Evolutionary conservation across 2,113 vertebrate genomes (phyloP).

Genomic region (Paratilapia polleni): DNA sequence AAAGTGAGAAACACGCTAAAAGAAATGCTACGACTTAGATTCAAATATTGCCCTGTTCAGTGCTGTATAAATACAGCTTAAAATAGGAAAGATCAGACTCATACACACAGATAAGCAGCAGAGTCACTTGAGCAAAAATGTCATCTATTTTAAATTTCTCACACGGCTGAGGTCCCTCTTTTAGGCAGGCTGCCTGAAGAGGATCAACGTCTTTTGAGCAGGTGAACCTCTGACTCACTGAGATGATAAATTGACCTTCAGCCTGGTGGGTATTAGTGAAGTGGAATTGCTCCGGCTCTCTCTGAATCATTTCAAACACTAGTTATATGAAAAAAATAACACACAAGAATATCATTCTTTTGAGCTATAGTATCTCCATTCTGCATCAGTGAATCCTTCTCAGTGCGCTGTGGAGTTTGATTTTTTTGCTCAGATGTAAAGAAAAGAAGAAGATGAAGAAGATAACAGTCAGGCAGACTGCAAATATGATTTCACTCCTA

Average conservation of each 20-base stretch:
- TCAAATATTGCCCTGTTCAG: background rate
- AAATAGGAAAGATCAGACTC: slow-evolving; percentile 23
- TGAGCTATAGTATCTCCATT: background rate
- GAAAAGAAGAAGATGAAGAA: background rate
- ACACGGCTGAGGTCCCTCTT: slow-evolving; percentile 15
- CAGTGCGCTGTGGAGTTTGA: background rate
- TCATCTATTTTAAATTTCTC: slow-evolving; percentile 59
- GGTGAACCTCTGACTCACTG: slow-evolving; percentile 51
- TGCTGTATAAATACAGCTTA: background rate
- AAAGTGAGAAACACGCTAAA: background rate
- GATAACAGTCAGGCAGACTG: slow-evolving; percentile 11
- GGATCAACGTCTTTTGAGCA: slow-evolving; percentile 52
- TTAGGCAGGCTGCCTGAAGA: slow-evolving; percentile 21
- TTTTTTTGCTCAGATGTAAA: slow-evolving; percentile 8
- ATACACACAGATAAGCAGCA: slow-evolving; percentile 44
- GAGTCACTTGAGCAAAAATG: slow-evolving; percentile 52
- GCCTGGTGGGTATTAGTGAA: slow-evolving; percentile 35
- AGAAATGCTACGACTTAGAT: background rate
- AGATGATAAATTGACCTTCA: slow-evolving; percentile 69
- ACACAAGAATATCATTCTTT: background rate
- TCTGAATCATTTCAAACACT: slow-evolving; percentile 28
- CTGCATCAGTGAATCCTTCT: slow-evolving; percentile 6
- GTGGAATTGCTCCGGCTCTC: slow-evolving; percentile 24
- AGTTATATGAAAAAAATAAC: slow-evolving; percentile 22
- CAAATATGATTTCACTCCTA: slow-evolving; percentile 4